Evolutionary conservation across 2,888 invertebrate species (phyloP).

Genomic region (Monoplex corrugatus): DNA sequence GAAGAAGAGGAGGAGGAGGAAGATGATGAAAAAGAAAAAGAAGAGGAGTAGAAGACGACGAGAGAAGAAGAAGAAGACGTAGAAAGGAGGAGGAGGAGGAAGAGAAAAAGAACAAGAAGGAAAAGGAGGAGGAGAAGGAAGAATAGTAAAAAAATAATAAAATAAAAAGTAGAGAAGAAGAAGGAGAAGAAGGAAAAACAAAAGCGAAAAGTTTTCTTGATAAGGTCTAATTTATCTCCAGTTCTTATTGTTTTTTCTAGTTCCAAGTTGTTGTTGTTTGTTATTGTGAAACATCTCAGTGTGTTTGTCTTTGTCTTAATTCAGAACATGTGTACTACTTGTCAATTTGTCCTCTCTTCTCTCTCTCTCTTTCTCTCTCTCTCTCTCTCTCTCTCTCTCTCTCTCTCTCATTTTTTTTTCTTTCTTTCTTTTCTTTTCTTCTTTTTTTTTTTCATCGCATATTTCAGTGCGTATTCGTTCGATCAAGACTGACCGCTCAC

Average conservation of each 20-base stretch:
- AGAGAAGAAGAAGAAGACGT: background rate
- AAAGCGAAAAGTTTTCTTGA: too few relatives aligned
- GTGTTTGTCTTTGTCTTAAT: constrained; percentile 1
- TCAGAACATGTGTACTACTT: background rate
- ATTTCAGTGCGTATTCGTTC: too few relatives aligned
- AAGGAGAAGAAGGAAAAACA: background rate
- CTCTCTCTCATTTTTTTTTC: constrained; percentile 13
- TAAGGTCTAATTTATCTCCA: too few relatives aligned
- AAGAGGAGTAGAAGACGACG: background rate
- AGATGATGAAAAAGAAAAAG: background rate
- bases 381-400: constrained; percentile 33
- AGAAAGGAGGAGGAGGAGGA: background rate
- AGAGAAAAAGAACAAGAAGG: background rate
- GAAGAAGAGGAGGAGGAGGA: background rate
- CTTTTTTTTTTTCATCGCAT: too few relatives aligned
- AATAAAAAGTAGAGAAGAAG: background rate
- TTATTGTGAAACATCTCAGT: too few relatives aligned
- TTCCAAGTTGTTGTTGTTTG: too few relatives aligned
- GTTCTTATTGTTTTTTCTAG: too few relatives aligned
- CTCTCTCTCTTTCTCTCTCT: constrained; percentile 32
- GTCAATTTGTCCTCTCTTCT: constrained; percentile 23
- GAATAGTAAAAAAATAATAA: background rate
- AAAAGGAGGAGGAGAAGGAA: background rate
- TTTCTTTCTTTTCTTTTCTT: too few relatives aligned
- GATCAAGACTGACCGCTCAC: too few relatives aligned